These are phyloP conservation scores for Tenrec ecaudatus DNA, from an alignment of 2,113 vertebrate species.

Conservation along the genomic window DNA sequence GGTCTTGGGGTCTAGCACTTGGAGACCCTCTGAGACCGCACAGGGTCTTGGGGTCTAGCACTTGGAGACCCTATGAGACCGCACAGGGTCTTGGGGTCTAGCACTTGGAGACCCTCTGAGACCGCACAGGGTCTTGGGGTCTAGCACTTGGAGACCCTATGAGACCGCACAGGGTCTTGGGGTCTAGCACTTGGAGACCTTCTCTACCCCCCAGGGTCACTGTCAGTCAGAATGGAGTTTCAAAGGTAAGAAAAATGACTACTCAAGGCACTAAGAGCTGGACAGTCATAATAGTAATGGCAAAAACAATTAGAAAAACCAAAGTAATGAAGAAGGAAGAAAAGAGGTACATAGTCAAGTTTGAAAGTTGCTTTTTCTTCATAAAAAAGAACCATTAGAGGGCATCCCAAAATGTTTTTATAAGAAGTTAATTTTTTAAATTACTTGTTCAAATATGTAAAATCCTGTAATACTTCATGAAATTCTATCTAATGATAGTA, in stretches of 20 bases:
- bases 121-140: no score
- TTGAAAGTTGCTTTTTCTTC: not conserved
- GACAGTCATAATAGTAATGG: not conserved
- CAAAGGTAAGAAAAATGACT: not conserved
- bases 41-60: no score
- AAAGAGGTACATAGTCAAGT: not conserved
- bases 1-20: no score
- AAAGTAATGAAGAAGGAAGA: not conserved
- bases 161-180: no score
- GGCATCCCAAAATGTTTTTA: not conserved
- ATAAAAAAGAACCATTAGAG: constrained; percentile 22
- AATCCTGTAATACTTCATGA: not conserved
- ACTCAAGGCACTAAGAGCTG: not conserved
- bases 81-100: no score
- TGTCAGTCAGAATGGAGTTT: not conserved
- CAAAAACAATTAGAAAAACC: constrained; percentile 39
- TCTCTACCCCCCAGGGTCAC: not conserved
- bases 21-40: no score
- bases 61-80: no score
- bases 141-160: no score
- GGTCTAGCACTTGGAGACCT: no score
- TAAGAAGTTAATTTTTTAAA: constrained; percentile 24
- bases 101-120: no score
- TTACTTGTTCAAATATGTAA: not conserved
- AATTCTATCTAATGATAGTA: not conserved